Evolutionary conservation across 1,140 invertebrate species (phyloP).

Genomic region (Hyles euphorbiae): DNA sequence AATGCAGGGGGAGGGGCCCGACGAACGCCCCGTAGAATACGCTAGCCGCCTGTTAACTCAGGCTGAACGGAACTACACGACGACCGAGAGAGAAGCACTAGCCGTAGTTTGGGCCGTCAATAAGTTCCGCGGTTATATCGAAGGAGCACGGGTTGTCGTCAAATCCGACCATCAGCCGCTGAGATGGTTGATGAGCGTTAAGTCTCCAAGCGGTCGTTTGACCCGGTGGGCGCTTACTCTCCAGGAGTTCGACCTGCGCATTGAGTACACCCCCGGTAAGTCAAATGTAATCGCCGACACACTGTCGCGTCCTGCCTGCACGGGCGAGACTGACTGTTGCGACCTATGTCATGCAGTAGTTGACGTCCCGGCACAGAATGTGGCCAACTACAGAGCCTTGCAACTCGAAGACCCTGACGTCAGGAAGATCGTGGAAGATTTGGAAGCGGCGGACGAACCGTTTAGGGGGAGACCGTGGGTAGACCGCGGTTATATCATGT

Average conservation of each 20-base stretch:
- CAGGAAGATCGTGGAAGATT: slow-evolving; percentile 26
- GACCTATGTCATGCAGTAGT: slow-evolving; percentile 19
- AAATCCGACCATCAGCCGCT: slow-evolving; percentile 64
- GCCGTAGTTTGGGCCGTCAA: slow-evolving; percentile 66
- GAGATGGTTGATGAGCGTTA: slow-evolving; percentile 61
- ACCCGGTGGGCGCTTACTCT: slow-evolving; percentile 38
- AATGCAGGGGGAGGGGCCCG: slow-evolving; percentile 18
- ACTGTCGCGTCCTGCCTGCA: slow-evolving; percentile 23
- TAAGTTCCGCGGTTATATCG: slow-evolving; percentile 50
- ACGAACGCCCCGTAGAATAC: slow-evolving; percentile 60
- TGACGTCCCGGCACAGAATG: slow-evolving; percentile 17
- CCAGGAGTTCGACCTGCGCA: slow-evolving; percentile 31
- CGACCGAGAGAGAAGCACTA: slow-evolving; percentile 64
- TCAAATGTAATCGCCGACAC: slow-evolving; percentile 38
- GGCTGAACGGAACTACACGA: slow-evolving; percentile 63
- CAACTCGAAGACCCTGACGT: slow-evolving; percentile 28
- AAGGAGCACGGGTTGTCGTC: slow-evolving; percentile 50
- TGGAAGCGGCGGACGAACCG: slow-evolving; percentile 15
- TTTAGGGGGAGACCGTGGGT: slow-evolving; percentile 19
- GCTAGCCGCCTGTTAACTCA: slow-evolving; percentile 40
- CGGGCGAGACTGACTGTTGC: slow-evolving; percentile 7
- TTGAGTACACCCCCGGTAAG: slow-evolving; percentile 35
- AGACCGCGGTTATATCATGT: slow-evolving; percentile 26
- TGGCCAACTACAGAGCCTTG: slow-evolving; percentile 13
- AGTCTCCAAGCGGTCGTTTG: slow-evolving; percentile 47